Percentiles rank a stretch among this genome's conserved stretches.
Evolutionary conservation across 2,888 invertebrate genomes (phyloP).

Genomic region (Drosophila pseudotalamancana): DNA sequence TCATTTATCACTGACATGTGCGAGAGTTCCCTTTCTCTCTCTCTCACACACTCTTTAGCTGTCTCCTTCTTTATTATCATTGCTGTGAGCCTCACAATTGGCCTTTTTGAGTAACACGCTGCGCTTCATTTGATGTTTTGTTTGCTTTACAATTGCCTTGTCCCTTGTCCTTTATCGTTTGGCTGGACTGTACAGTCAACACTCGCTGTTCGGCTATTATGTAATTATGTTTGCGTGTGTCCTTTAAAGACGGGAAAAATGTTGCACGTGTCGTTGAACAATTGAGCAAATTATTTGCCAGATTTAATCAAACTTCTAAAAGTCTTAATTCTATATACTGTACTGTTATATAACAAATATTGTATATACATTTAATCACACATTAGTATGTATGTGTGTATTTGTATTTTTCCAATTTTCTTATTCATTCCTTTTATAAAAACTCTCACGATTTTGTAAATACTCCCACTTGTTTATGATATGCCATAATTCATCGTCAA

Average conservation of each 20-base stretch:
- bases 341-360: too few relatives aligned
- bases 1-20: constrained; percentile 70
- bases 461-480: not conserved
- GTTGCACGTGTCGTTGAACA: constrained; percentile 12
- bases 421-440: not conserved
- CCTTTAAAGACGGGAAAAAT: constrained; percentile 11
- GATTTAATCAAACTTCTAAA: not conserved
- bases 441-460: not conserved
- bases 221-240: constrained; percentile 58
- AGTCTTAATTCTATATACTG: not conserved
- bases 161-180: not conserved
- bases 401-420: not conserved
- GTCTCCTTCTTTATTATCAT: not conserved
- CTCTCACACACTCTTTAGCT: not conserved
- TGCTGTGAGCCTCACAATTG: constrained; percentile 7
- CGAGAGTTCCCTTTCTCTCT: constrained; percentile 13
- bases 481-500: constrained; percentile 13
- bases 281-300: constrained; percentile 5
- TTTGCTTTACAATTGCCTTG: constrained; percentile 12
- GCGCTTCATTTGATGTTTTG: constrained; percentile 35
- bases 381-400: not conserved
- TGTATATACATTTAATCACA: not conserved
- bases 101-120: not conserved
- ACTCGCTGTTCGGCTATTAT: constrained; percentile 29
- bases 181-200: constrained; percentile 12